Conservation (phyloP, 2,888 invertebrate genomes). For the Callimorpha dominula region DNA sequence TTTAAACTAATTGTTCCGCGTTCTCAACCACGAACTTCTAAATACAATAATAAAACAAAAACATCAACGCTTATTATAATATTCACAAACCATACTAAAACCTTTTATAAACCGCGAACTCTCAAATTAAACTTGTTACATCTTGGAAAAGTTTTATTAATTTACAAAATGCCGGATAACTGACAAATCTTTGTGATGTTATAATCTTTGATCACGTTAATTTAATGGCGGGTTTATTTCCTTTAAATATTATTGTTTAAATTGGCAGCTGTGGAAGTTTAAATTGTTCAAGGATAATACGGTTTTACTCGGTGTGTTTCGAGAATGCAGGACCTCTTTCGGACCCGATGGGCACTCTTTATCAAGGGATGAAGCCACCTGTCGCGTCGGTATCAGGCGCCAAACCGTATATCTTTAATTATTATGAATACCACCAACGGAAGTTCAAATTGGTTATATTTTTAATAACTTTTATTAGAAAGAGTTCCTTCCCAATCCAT, state of each 20-base stretch:
- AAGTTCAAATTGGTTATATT: too few relatives aligned
- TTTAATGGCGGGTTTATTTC: not conserved
- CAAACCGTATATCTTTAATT: too few relatives aligned
- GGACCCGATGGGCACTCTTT: too few relatives aligned
- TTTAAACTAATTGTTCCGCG: conserved; percentile 12
- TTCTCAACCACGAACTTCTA: not conserved
- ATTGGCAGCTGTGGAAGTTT: conserved; percentile 6
- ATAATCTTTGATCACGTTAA: conserved; percentile 15
- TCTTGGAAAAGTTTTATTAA: conserved; percentile 9
- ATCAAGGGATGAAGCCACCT: too few relatives aligned
- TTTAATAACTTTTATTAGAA: too few relatives aligned
- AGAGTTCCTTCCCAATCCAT: too few relatives aligned
- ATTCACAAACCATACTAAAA: conserved; percentile 1
- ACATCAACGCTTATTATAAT: not conserved
- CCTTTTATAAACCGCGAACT: not conserved
- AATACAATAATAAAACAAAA: conserved; percentile 6
- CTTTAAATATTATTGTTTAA: not conserved
- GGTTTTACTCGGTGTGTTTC: not conserved
- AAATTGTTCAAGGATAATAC: not conserved
- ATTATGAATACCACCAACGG: too few relatives aligned
- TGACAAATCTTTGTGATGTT: conserved; percentile 11
- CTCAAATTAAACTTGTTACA: conserved; percentile 11
- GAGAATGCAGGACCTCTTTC: not conserved
- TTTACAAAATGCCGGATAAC: conserved; percentile 12
- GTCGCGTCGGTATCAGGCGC: too few relatives aligned